Evolutionary conservation across 2,797 vertebrate species (phyloP).

Genomic region (Pipistrellus pygmaeus): DNA sequence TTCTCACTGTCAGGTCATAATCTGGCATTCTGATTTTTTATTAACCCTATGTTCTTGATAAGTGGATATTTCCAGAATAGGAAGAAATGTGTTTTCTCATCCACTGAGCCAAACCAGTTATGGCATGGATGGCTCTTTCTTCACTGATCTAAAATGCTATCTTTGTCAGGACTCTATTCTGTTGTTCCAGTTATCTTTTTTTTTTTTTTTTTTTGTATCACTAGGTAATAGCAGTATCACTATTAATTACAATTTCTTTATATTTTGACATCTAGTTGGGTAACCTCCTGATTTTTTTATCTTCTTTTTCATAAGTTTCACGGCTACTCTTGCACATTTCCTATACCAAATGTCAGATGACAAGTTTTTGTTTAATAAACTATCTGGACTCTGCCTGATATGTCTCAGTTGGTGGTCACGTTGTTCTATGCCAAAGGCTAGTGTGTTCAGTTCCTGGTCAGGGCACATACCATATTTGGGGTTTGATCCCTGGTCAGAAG

Average conservation of each 20-base stretch:
- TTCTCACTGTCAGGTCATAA: no score
- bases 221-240: not conserved
- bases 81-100: not conserved
- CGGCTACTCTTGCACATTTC: not conserved
- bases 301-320: not conserved
- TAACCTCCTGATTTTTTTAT: not conserved
- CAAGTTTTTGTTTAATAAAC: not conserved
- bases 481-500: no score
- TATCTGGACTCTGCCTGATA: not conserved
- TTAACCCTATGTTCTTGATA: not conserved
- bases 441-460: not conserved
- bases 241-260: not conserved
- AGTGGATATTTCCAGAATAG: not conserved
- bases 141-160: not conserved
- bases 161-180: not conserved
- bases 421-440: not conserved
- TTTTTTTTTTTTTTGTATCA: no score
- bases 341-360: not conserved
- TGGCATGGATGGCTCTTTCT: not conserved
- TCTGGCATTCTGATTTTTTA: not conserved
- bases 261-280: not conserved
- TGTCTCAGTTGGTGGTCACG: not conserved
- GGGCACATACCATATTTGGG: not conserved
- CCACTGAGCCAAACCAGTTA: no score
- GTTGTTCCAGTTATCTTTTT: not conserved